These are phyloP conservation scores for Chrosomus eos DNA, from an alignment of 2,797 vertebrate species.

Conservation along the genomic window DNA sequence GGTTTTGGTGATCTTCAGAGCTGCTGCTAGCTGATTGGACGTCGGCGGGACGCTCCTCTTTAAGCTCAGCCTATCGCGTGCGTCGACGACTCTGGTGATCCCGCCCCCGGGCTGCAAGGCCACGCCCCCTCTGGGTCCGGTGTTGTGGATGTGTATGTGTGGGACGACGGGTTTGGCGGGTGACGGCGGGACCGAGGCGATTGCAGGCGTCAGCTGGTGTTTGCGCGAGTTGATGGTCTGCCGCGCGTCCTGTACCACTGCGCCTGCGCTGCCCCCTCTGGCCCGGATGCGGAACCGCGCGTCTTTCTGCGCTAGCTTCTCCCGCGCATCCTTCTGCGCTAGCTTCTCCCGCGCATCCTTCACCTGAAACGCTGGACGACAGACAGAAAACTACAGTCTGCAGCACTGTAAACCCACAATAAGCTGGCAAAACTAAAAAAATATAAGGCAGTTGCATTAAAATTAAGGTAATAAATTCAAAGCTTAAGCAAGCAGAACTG, in stretches of 20 bases:
- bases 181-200: slow-evolving; percentile 55
- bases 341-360: slow-evolving; percentile 95
- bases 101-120: slow-evolving; percentile 72
- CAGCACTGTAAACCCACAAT: no score
- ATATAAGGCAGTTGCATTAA: no score
- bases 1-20: slow-evolving; percentile 95
- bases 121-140: slow-evolving; percentile 61
- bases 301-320: slow-evolving; percentile 91
- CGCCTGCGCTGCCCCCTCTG: slow-evolving; percentile 64
- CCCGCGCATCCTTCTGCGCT: slow-evolving; percentile 90
- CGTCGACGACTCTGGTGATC: slow-evolving; percentile 86
- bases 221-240: slow-evolving; percentile 96
- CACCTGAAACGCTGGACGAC: slow-evolving; percentile 75
- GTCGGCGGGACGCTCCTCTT: slow-evolving; percentile 85
- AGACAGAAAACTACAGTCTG: neutral
- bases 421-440: no score
- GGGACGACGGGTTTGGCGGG: slow-evolving; percentile 56
- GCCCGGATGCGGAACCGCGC: slow-evolving; percentile 91
- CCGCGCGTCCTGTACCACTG: slow-evolving; percentile 87
- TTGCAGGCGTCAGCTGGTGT: slow-evolving; percentile 71
- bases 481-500: no score
- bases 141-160: slow-evolving; percentile 75
- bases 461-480: no score
- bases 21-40: slow-evolving; percentile 69
- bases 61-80: slow-evolving; percentile 91